These are phyloP conservation scores for Cnemophilus loriae DNA, from an alignment of 2,113 vertebrate genomes.

Conservation along the genomic window DNA sequence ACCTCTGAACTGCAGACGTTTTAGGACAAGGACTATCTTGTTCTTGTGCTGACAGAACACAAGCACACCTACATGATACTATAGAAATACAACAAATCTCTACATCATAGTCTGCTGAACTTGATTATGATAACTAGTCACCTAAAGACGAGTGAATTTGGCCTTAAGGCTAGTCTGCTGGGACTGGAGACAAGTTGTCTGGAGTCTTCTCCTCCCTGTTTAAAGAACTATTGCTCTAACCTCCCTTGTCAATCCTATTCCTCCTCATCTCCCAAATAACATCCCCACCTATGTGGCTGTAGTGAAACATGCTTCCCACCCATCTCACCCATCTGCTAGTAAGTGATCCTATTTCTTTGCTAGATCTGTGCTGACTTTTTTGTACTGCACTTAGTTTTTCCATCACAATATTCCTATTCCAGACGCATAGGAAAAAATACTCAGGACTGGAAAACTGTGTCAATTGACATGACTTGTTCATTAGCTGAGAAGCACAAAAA, in stretches of 20 bases:
- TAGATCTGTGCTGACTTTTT: not conserved
- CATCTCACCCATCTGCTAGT: not conserved
- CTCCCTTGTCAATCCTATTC: not conserved
- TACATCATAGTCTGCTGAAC: not conserved
- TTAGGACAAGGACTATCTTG: not conserved
- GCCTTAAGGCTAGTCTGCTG: conserved; percentile 51
- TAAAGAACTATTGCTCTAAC: not conserved
- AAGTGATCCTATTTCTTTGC: not conserved
- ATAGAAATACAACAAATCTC: not conserved
- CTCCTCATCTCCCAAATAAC: not conserved
- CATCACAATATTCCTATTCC: not conserved
- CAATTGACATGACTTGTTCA: not conserved
- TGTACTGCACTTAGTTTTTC: not conserved
- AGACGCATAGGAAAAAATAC: not conserved
- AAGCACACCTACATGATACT: not conserved
- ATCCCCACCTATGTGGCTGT: not conserved
- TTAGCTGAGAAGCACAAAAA: not conserved
- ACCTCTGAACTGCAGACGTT: not conserved
- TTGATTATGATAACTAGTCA: conserved; percentile 21
- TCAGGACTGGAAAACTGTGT: not conserved
- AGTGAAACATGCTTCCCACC: not conserved
- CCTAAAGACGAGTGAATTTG: conserved; percentile 46
- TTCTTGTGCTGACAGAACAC: not conserved
- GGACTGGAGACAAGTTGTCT: conserved; percentile 60
- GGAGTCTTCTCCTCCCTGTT: conserved; percentile 41